Conservation (phyloP, 2,797 vertebrate genomes). For the Chelmon rostratus region DNA sequence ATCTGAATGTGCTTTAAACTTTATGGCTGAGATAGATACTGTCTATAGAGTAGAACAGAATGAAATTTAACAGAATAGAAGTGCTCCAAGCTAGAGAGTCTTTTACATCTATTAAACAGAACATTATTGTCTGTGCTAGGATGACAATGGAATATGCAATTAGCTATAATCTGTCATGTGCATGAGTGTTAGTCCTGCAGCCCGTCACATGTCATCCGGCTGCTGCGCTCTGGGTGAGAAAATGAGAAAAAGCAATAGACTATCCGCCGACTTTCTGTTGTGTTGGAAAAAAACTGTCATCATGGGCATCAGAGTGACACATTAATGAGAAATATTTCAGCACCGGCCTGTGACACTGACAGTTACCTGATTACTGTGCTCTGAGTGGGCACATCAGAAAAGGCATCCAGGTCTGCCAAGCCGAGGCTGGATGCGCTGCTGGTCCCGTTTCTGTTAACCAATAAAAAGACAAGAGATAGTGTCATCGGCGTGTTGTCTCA, state of each 20-base stretch:
- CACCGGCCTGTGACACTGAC: slow-evolving; percentile 11
- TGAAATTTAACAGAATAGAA: neutral
- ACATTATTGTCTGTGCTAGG: slow-evolving; percentile 9
- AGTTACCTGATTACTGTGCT: slow-evolving; percentile 91
- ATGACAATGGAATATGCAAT: slow-evolving; percentile 30
- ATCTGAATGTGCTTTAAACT: neutral
- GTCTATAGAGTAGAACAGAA: neutral
- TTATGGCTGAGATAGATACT: neutral
- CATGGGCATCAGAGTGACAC: slow-evolving; percentile 35
- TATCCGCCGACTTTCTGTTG: slow-evolving; percentile 1
- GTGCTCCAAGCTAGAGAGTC: neutral
- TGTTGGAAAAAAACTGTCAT: slow-evolving; percentile 70
- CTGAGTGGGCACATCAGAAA: slow-evolving; percentile 90
- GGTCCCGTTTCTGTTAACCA: slow-evolving; percentile 92
- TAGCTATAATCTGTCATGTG: slow-evolving; percentile 19
- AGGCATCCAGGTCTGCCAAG: slow-evolving; percentile 93
- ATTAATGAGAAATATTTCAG: slow-evolving; percentile 58
- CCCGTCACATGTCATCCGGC: slow-evolving; percentile 27
- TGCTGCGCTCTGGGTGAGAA: slow-evolving; percentile 15
- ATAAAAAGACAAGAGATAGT: slow-evolving; percentile 50
- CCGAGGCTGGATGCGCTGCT: slow-evolving; percentile 96
- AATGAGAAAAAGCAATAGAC: slow-evolving; percentile 33
- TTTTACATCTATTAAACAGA: slow-evolving; percentile 20
- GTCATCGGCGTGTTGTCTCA: slow-evolving; percentile 40
- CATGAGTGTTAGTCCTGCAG: slow-evolving; percentile 8